Evolutionary conservation across 2,113 vertebrate species (phyloP).

Genomic region (rat (Rattus norvegicus)): DNA sequence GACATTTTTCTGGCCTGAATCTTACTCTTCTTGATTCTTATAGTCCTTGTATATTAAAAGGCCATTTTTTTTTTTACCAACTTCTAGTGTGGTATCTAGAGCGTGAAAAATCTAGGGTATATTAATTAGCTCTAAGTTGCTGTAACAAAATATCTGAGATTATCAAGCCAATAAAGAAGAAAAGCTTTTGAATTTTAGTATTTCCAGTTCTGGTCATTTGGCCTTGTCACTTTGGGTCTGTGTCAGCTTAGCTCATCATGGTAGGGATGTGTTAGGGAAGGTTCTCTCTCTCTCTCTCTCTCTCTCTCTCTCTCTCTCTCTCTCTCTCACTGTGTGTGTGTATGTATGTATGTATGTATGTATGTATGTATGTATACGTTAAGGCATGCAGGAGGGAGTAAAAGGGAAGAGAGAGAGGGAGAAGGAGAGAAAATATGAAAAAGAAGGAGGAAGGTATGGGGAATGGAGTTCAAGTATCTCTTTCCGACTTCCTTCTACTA

Average conservation of each 20-base stretch:
- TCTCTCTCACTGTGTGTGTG: too few relatives aligned
- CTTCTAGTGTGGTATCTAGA: not conserved
- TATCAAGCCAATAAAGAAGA: not conserved
- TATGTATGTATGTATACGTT: too few relatives aligned
- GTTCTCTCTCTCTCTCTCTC: too few relatives aligned
- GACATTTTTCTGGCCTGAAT: not conserved
- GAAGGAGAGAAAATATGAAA: not conserved
- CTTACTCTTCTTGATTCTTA: not conserved
- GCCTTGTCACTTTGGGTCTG: not conserved
- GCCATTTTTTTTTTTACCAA: not conserved
- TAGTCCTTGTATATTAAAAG: not conserved
- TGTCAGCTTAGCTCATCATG: not conserved
- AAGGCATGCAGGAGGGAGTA: too few relatives aligned
- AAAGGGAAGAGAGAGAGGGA: not conserved
- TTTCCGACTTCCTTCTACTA: not conserved
- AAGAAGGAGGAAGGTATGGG: accelerated
- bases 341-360: too few relatives aligned
- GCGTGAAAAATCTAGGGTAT: not conserved
- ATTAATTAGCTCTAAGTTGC: not conserved
- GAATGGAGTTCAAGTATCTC: not conserved
- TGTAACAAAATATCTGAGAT: not conserved
- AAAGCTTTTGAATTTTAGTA: not conserved
- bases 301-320: too few relatives aligned
- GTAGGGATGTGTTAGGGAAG: not conserved
- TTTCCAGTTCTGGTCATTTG: not conserved